phyloP scores from a whole-genome alignment of 92 coral and sea anemone species.

The Palythoa grandis region DNA sequence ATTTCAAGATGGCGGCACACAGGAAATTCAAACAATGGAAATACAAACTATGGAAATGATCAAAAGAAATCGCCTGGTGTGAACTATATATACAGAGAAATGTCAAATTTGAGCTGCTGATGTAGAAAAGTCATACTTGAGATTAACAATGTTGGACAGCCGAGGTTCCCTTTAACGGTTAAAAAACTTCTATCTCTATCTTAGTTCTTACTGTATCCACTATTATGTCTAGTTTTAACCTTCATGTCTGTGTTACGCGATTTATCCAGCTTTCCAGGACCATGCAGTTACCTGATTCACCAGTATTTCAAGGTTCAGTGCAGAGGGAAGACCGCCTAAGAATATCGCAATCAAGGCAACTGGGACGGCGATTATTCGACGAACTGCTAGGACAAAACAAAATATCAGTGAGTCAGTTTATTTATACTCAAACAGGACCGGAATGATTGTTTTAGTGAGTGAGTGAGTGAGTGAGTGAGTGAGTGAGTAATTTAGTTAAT shows the following conservation, averaged over 20 bases:
- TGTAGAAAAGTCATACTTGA: too few species aligned
- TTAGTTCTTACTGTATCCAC: too few species aligned
- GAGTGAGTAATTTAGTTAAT: not conserved
- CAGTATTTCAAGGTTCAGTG: constrained; percentile 58
- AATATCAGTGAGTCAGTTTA: not conserved
- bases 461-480: not conserved
- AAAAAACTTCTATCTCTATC: too few species aligned
- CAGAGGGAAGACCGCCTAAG: constrained; percentile 75
- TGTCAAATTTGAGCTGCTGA: too few species aligned
- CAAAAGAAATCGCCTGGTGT: too few species aligned
- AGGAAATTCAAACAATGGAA: too few species aligned
- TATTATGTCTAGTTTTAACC: not conserved
- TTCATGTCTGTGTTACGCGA: too few species aligned
- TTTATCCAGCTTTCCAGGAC: not conserved
- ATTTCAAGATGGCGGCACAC: too few species aligned
- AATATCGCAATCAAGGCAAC: constrained; percentile 57
- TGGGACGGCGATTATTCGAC: constrained; percentile 72
- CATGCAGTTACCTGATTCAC: constrained; percentile 71
- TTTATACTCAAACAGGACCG: not conserved
- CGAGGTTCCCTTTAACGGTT: too few species aligned
- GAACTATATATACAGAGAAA: too few species aligned
- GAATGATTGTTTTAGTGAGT: not conserved
- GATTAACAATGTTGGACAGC: too few species aligned
- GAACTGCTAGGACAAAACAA: constrained; percentile 46
- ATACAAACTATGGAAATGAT: too few species aligned